Evolutionary conservation across 2,113 vertebrate species (phyloP).

Genomic region (Psammodynastes pulverulentus): DNA sequence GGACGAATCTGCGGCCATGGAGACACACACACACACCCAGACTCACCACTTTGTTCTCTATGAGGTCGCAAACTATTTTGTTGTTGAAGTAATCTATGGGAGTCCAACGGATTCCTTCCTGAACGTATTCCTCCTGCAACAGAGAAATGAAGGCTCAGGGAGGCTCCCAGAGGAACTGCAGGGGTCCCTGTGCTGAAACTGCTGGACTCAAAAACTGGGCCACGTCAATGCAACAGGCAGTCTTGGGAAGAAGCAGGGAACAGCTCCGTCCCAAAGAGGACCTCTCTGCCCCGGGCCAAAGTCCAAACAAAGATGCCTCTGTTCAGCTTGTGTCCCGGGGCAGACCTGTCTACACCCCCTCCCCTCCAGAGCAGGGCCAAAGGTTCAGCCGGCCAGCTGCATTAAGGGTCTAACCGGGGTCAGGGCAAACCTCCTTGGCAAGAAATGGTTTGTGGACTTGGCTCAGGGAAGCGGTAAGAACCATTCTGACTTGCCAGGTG

Average conservation of each 20-base stretch:
- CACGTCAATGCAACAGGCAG: not conserved
- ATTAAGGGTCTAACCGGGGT: no score
- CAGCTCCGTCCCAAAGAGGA: not conserved
- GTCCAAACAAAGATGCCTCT: not conserved
- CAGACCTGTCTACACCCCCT: not conserved
- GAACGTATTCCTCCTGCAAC: slow-evolving; percentile 89
- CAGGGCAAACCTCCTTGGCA: not conserved
- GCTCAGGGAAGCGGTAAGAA: not conserved
- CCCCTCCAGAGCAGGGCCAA: not conserved
- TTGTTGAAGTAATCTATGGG: slow-evolving; percentile 95
- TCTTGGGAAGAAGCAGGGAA: not conserved
- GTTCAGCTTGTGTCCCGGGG: no score
- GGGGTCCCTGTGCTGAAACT: not conserved
- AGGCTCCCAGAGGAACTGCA: not conserved
- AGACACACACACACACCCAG: rapidly evolving
- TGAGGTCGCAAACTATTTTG: slow-evolving; percentile 94
- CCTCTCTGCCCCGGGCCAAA: not conserved
- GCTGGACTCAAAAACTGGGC: not conserved
- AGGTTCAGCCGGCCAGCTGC: not conserved
- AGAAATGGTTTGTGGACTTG: not conserved
- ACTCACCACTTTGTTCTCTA: slow-evolving; percentile 92
- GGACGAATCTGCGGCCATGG: not conserved
- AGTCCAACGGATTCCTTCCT: slow-evolving; percentile 92
- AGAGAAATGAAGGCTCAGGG: slow-evolving; percentile 28
- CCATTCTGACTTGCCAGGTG: not conserved